Base-by-base conservation (phyloP, 2,797 vertebrate genomes). In the Hoplostethus mediterraneus region DNA sequence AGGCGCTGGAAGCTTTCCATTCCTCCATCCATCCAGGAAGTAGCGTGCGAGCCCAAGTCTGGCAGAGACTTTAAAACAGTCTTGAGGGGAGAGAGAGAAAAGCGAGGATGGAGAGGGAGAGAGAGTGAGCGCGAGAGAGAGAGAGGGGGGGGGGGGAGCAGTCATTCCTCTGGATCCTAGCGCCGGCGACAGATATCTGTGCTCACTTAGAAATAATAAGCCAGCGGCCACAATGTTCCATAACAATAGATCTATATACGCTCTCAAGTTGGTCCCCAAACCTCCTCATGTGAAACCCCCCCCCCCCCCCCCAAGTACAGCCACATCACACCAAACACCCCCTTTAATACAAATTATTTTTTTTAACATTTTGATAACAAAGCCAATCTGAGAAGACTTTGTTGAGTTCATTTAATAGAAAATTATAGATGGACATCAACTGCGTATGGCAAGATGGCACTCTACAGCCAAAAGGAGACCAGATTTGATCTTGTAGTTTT, bases 21-120 rank as follows among this genome's bases (percentile, higher is more conserved):
- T 94, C 96, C 95, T 94, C 95, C 72, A 71, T 94, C 94, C 95
- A 95, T 94, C 94, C 95, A 96, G 95, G 95, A 97, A 96, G 96
- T 95, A 95, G 91, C 95, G 94, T 93, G 94, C 93, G 94, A 96
- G 95, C 94, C 86, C 88, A 91, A 95, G 94, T 95, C 95, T 95
- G 96, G 92, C 94, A 80, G 91, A 94, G 95, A 97, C 96, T 97
- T 97, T 97, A 96, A 97, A 97, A 96, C 95, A 93, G 94, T 91
- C 91, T 90, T 88, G 86, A 82, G 71, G 86, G 73, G 79, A 58
- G 71, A 47, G 73, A 44, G 69, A 6, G 66, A 28, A 30, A 36
- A 3, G 82, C 7, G 65, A 55, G 67, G 31, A 30, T 30, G 3
- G 73, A 21, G 49, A 53, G 65, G 13, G 1, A 31, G 40, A 17